phyloP scores from a whole-genome alignment of 2,888 invertebrate species.

The Cremastobaeus sp. region DNA sequence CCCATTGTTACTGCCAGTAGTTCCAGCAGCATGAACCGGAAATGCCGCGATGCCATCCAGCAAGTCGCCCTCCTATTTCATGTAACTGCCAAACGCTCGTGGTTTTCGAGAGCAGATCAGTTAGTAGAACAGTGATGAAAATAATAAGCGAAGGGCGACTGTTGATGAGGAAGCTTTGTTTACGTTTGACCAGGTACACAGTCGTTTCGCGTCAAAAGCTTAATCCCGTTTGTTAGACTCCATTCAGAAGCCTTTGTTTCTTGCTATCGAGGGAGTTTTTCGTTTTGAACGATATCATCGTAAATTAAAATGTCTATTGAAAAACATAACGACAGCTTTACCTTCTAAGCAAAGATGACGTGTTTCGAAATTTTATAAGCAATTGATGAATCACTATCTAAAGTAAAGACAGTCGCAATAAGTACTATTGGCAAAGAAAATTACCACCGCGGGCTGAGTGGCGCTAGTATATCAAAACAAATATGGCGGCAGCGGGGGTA shows the following conservation, averaged over 20 bases:
- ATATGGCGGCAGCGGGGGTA: no score
- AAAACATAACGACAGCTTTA: no score
- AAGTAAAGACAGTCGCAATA: no score
- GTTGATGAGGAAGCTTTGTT: conserved; percentile 59
- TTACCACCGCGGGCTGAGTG: no score
- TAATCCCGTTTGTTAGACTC: conserved; percentile 49
- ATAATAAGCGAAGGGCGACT: conserved; percentile 59
- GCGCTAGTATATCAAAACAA: no score
- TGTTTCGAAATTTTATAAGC: no score
- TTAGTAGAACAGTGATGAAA: conserved; percentile 50
- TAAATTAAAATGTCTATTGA: conserved; percentile 12
- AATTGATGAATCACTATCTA: no score
- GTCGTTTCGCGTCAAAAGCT: conserved; percentile 54
- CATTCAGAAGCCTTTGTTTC: conserved; percentile 40
- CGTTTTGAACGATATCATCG: background rate
- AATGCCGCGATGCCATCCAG: conserved; percentile 66
- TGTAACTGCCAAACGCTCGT: conserved; percentile 71
- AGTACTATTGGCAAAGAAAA: no score
- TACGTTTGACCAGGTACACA: conserved; percentile 50
- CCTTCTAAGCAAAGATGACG: no score
- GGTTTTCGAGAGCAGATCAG: conserved; percentile 63
- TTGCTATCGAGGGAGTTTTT: conserved; percentile 24
- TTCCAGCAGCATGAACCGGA: conserved; percentile 68
- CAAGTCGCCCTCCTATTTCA: conserved; percentile 71
- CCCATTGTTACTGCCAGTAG: conserved; percentile 70